Evolutionary conservation across 2,888 invertebrate species (phyloP), one percentile per base, ranked within the genome.

Genomic region (Catotricha subobsoleta): DNA sequence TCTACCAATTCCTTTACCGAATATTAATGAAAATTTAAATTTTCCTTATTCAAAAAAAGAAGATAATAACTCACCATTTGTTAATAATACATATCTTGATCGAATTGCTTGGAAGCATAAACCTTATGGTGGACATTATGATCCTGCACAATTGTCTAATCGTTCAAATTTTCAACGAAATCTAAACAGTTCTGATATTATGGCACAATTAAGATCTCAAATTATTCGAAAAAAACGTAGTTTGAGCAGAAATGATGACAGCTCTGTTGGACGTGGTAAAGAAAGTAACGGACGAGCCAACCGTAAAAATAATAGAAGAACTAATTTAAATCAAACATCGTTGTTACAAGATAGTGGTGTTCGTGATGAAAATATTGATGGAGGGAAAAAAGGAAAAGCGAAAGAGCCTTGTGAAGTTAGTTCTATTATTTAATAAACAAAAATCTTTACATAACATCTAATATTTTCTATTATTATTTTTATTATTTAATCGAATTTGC

Each of bases 381-480:
- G 38, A 36, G 43, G 46, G 19, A 43, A 34, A 34, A 43, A 39
- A 18, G 43, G 41, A 8, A 43, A 67, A 30, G 66, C 66, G 1
- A 69, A 74, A 41, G 72, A 72, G 29, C 78, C 80, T 1, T 83
- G 83, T 50, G 76, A 78, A 33, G 39, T 39, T 19, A 16, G 13
- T 10, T 20, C 15, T 20, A 6, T 15, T 21, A 13, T 37, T 37
- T 15, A 7, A 20, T 18, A 16, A 33, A 33, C 33, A 18, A 16
- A 19, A 10, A 9, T 27, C 27, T 27, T 7, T 7, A 9, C 7
- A 7, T 27, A 10, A 27, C 7, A 10, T 10, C 27, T 27, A 10
- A 27, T 10, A 27, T 7, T 9, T 8, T 54, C 12, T 34, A 18
- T 16, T 34, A 9, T 38, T 15, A 15, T 25, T 20, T 35, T 15